phyloP scores from a whole-genome alignment of 2,113 vertebrate species.

The Trichomycterus rosablanca region DNA sequence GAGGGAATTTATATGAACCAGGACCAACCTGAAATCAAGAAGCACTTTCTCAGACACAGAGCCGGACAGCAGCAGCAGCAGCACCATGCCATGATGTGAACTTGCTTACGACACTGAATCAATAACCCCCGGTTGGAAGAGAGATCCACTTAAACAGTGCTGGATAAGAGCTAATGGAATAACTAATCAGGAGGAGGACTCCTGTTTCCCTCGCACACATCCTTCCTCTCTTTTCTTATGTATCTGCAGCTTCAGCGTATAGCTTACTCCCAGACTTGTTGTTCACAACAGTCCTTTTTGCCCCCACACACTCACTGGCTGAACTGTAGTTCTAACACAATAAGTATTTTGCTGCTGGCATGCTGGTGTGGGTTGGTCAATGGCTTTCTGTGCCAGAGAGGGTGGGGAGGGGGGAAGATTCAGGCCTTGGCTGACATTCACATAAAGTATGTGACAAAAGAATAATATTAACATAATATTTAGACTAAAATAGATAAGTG shows the following conservation, averaged over 20 bases:
- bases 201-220: conserved; percentile 31
- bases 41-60: conserved; percentile 67
- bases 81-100: conserved; percentile 65
- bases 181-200: conserved; percentile 17
- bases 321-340: conserved; percentile 57
- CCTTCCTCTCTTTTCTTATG: conserved; percentile 44
- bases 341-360: conserved; percentile 59
- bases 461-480: too few species aligned
- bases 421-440: conserved; percentile 10
- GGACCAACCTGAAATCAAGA: conserved; percentile 75
- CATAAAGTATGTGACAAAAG: too few species aligned
- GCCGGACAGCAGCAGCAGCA: conserved; percentile 65
- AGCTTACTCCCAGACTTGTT: background rate
- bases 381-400: conserved; percentile 48
- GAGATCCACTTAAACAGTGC: conserved; percentile 9
- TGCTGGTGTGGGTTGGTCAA: conserved; percentile 49
- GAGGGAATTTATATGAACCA: conserved; percentile 44
- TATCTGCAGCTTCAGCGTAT: conserved; percentile 3
- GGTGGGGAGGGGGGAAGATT: background rate
- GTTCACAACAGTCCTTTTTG: conserved; percentile 20
- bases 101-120: conserved; percentile 29
- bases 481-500: too few species aligned
- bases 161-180: conserved; percentile 4
- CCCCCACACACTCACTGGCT: conserved; percentile 48
- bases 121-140: background rate